Evolutionary conservation across 2,113 vertebrate species (phyloP).

Genomic region (Cyrtonyx montezumae): DNA sequence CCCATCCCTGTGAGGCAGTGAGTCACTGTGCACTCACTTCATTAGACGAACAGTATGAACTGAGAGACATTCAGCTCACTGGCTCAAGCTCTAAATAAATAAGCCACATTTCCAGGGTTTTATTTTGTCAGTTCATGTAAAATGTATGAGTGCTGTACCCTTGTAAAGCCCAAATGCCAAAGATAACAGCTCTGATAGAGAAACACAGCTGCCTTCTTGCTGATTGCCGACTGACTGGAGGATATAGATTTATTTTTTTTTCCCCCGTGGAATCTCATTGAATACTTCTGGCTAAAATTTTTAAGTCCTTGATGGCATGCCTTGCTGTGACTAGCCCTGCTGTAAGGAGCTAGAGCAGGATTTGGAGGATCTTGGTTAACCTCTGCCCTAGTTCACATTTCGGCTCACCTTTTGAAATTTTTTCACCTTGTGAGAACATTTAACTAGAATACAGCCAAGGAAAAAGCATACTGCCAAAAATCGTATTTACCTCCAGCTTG

Average conservation of each 20-base stretch:
- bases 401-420: neutral
- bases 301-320: neutral
- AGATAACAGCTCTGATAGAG: neutral
- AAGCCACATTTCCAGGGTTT: neutral
- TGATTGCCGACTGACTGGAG: neutral
- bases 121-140: neutral
- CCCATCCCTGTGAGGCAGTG: neutral
- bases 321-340: neutral
- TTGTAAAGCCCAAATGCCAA: neutral
- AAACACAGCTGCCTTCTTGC: neutral
- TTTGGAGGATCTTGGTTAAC: neutral
- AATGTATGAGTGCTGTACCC: neutral
- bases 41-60: neutral
- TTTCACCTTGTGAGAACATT: neutral
- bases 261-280: rapidly evolving
- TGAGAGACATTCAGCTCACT: neutral
- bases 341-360: neutral
- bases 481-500: too few relatives aligned
- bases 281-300: neutral
- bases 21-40: neutral
- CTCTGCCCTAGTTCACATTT: neutral
- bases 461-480: neutral
- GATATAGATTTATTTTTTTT: neutral
- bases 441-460: neutral
- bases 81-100: neutral